Conservation (phyloP, 1,140 invertebrate genomes). For the Mya arenaria region DNA sequence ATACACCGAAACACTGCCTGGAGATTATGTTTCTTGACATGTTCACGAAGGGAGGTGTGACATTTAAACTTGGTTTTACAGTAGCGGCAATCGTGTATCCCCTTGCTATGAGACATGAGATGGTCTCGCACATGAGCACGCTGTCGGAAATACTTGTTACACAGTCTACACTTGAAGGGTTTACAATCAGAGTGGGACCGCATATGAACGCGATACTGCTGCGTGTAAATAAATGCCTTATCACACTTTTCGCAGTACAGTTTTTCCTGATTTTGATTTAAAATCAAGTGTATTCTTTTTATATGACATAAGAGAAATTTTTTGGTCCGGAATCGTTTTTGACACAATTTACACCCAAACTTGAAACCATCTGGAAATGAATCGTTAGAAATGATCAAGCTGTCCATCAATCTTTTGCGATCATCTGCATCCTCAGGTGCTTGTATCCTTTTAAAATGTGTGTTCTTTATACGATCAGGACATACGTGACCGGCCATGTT, state of each 20-base stretch:
- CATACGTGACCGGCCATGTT: too few relatives aligned
- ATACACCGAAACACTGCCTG: too few relatives aligned
- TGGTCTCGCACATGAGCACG: slow-evolving; percentile 19
- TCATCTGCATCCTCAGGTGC: too few relatives aligned
- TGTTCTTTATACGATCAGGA: too few relatives aligned
- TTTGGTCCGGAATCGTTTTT: background rate
- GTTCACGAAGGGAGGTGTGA: too few relatives aligned
- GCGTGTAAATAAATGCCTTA: background rate
- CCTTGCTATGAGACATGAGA: background rate
- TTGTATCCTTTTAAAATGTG: too few relatives aligned
- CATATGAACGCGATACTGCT: background rate
- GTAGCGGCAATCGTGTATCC: background rate
- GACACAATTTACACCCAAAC: background rate
- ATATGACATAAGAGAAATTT: background rate
- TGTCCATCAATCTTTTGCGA: too few relatives aligned
- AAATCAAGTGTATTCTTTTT: background rate
- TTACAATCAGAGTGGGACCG: background rate
- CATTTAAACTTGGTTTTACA: background rate
- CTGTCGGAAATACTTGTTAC: slow-evolving; percentile 16
- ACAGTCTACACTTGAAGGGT: slow-evolving; percentile 22
- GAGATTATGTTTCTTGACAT: too few relatives aligned
- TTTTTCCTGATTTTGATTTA: background rate
- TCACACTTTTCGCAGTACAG: background rate
- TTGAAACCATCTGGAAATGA: too few relatives aligned
- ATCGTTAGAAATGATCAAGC: too few relatives aligned